Evolutionary conservation across 2,797 vertebrate species (phyloP), one percentile per base, ranked within the genome.

Genomic region (Tauraco hartlaubi): DNA sequence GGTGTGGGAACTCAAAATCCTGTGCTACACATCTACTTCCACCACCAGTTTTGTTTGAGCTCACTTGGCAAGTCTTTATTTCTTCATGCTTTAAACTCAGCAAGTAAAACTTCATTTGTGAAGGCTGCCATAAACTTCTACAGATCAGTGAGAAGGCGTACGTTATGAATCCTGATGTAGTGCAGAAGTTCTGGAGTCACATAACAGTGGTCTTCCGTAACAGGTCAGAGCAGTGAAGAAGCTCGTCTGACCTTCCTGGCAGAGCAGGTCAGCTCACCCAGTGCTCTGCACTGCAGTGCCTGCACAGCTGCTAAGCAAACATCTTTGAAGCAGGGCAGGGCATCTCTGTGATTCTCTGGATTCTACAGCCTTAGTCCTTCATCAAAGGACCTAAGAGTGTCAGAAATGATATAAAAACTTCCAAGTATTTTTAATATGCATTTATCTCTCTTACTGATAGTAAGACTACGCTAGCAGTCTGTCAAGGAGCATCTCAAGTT

Each of bases 121-220:
- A 72, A 78, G 55, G 25, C 62, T 79, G 44, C 11, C 13, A 8
- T 69, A 63, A 68, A 46, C 44, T 48, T 58, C 39, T 35, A 0
- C 2, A 3, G 15, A 8, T 29, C 15, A 28, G 11, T 26, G n/a
- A 69, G 68, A 46, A 44, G 88, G 15, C 25, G 25, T 28, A 1
- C 11, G 1, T 9, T 31, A 4, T 28, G 51, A 51, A 37, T 37
- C 5, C 11, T 5, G 29, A 9, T 37, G 28, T 11, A 26, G 9
- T 2, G 5, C 0, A 33, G 81, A 59, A 28, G 29, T 59, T 41
- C 2, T 41, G 48, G 4, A 15, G 43, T 67, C 3, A 2, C 6
- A 2, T 7, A 35, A 43, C 25, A 49, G 55, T 11, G 58, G 56
- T 29, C 19, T 33, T 43, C 22, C 73, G 13, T 15, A 55, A 46